A percentile compares a stretch with the other conserved stretches of the same genome.
phyloP scores from a whole-genome alignment of 1,140 invertebrate species.

The Plectus sambesii region DNA sequence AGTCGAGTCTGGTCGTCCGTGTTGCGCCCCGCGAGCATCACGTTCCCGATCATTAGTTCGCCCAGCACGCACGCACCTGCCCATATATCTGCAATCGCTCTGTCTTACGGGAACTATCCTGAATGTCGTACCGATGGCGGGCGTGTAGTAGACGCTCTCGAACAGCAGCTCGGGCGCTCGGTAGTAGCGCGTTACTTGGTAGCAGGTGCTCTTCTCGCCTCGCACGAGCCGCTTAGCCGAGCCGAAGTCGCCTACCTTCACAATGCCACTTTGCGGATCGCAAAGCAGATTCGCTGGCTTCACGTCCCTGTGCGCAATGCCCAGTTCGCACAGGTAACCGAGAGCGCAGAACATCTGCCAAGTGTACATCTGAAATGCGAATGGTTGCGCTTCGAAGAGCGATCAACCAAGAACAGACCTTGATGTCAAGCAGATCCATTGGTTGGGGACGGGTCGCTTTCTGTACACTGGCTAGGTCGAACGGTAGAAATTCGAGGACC shows the following conservation, averaged over 20 bases:
- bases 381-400: no score
- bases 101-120: no score
- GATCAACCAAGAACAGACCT: no score
- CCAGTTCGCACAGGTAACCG: constrained; percentile 20
- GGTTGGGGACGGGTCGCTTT: constrained; percentile 11
- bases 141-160: constrained; percentile 10
- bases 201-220: constrained; percentile 17
- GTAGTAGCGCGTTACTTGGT: constrained; percentile 37
- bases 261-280: constrained; percentile 20
- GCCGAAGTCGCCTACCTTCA: constrained; percentile 40
- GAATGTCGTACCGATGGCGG: constrained; percentile 3
- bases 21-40: constrained; percentile 95
- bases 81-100: constrained; percentile 71
- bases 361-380: no score
- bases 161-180: constrained; percentile 34
- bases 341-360: constrained; percentile 37
- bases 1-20: constrained; percentile 96
- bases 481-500: constrained; percentile 33
- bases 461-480: constrained; percentile 16
- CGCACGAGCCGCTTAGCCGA: constrained; percentile 27
- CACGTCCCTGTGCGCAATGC: constrained; percentile 34
- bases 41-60: constrained; percentile 72
- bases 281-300: constrained; percentile 35
- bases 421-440: constrained; percentile 27
- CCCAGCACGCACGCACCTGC: constrained; percentile 95